phyloP scores from a whole-genome alignment of 1,140 invertebrate genomes.

The Drosophila nikananu region DNA sequence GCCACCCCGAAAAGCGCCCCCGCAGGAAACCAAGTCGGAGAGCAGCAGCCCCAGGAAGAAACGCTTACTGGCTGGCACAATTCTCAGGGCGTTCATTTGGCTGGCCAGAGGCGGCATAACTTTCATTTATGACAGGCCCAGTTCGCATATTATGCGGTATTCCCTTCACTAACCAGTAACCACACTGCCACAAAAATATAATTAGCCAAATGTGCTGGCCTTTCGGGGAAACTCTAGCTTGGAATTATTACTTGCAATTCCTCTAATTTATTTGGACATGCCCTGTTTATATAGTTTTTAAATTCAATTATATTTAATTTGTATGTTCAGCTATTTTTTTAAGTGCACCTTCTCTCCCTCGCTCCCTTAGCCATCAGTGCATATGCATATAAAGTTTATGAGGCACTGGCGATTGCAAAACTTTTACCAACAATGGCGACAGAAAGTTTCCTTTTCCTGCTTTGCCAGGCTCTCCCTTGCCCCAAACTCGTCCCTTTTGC shows the following conservation, averaged over 20 bases:
- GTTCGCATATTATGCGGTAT: slow-evolving; percentile 76
- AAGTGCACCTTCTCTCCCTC: slow-evolving; percentile 7
- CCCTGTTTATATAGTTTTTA: not conserved
- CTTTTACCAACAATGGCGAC: slow-evolving; percentile 77
- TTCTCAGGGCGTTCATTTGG: slow-evolving; percentile 73
- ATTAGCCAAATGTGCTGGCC: not conserved
- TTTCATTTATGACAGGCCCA: slow-evolving; percentile 77
- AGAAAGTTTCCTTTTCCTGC: slow-evolving; percentile 71
- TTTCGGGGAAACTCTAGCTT: not conserved
- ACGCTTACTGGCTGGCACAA: slow-evolving; percentile 49
- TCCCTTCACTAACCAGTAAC: slow-evolving; percentile 34
- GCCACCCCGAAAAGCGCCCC: slow-evolving; percentile 9
- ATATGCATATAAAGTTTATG: slow-evolving; percentile 77
- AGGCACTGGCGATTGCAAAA: slow-evolving; percentile 79
- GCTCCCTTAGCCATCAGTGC: slow-evolving; percentile 33
- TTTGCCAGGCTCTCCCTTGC: not conserved
- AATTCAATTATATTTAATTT: not conserved
- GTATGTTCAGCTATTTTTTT: not conserved
- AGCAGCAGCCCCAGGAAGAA: slow-evolving; percentile 8
- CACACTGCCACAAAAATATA: slow-evolving; percentile 6
- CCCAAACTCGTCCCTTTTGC: slow-evolving; percentile 6
- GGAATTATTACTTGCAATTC: not conserved
- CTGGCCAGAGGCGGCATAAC: slow-evolving; percentile 66
- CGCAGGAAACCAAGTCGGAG: not conserved
- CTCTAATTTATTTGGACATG: not conserved